Base-by-base conservation (phyloP, 2,113 vertebrate species). In the Phyllostomus hastatus region DNA sequence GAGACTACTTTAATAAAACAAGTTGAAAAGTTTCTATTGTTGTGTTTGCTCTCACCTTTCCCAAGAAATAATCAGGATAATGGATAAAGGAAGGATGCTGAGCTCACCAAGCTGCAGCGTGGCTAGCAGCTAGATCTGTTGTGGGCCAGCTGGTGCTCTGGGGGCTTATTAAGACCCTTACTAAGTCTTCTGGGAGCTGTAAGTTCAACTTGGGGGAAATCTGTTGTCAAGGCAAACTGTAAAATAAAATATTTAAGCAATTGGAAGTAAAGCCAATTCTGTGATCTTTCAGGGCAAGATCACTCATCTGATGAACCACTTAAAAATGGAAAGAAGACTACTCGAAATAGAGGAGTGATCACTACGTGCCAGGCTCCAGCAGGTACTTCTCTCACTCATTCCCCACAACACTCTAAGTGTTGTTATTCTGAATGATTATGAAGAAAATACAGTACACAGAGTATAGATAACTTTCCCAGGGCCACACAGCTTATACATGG, bases 1-100 rank as follows among this genome's bases (percentile, higher is more conserved):
- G 64, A 94, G 97, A 89, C 87, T 80, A 97, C 94, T 91, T 96
- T 86, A 61, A 16, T 89, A 95, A 73, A 35, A 80, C 43, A 54
- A 96, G 82, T 76, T 96, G 76, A 54, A 94, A 97, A 94, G 88
- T 35, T 69, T 28, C 19, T 66, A 0, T 33, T 78, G 59, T 76
- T 48, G 31, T 69, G 79, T 88, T 66, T 10, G 0, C 57, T 64
- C 1, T 43, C n/a, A 72, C 24, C 5, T 75, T 70, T 88, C 46
- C 33, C 26, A 83, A 82, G n/a, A 31, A 22, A 41, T 67, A 48
- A 75, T 76, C 28, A 80, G 22, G 52, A 41, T 50, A 22, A 48
- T 9, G 24, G n/a, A n/a, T 26, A 52, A 67, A 76, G 70, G 70
- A 75, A 90, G 46, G 33, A 2, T 12, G 7, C 28, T 50, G 16